These are phyloP conservation scores for Araneus ventricosus DNA, from an alignment of 1,140 invertebrate species.

Conservation along the genomic window DNA sequence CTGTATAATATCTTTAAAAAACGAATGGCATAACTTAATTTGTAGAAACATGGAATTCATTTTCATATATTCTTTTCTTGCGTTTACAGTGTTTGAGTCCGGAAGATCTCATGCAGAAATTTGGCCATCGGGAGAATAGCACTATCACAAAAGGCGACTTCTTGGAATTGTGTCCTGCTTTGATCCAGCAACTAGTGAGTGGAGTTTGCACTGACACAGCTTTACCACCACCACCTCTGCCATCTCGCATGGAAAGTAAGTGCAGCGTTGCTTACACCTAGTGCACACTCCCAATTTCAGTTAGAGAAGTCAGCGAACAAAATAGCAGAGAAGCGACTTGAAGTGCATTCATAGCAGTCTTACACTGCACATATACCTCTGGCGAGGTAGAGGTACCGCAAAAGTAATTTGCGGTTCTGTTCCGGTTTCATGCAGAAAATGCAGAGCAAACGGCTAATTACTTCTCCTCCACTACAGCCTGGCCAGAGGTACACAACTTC, in stretches of 20 bases:
- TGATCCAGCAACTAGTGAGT: slow-evolving; percentile 77
- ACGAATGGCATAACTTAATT: not conserved
- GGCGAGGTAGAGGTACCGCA: no score
- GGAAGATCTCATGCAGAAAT: slow-evolving; percentile 57
- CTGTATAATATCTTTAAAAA: no score
- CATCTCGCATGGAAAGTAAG: slow-evolving; percentile 68
- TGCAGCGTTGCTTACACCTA: not conserved
- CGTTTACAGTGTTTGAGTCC: slow-evolving; percentile 56
- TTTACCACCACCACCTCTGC: slow-evolving; percentile 19
- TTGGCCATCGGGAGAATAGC: slow-evolving; percentile 40
- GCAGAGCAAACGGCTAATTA: no score
- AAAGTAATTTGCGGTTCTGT: no score
- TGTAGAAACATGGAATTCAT: not conserved
- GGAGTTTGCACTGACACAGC: slow-evolving; percentile 68
- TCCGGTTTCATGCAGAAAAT: no score
- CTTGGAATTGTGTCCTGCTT: slow-evolving; percentile 76
- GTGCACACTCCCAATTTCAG: no score
- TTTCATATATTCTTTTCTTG: not conserved
- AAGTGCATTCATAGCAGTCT: no score
- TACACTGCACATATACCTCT: no score
- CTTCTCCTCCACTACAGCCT: no score
- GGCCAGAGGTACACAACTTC: no score
- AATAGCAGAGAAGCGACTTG: no score
- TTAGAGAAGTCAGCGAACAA: no score
- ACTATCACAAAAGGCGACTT: slow-evolving; percentile 74